These are phyloP conservation scores for Uropetala carovei DNA, from an alignment of 2,888 invertebrate species.

Conservation along the genomic window DNA sequence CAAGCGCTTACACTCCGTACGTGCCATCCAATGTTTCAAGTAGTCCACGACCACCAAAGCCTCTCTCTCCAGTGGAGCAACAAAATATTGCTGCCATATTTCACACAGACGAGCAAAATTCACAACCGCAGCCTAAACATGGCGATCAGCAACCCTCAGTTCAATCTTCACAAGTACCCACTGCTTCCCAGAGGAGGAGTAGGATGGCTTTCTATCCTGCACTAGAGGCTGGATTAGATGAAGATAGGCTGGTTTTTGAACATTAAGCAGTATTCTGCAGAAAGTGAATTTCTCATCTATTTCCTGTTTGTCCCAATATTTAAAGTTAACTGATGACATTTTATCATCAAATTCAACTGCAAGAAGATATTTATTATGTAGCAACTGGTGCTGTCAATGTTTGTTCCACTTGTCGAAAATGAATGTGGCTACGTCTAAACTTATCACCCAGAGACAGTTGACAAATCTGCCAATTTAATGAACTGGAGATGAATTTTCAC, in stretches of 20 bases:
- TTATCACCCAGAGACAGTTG: too few species aligned
- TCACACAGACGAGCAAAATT: too few species aligned
- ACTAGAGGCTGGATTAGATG: not conserved
- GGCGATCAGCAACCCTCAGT: not conserved
- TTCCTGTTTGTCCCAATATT: too few species aligned
- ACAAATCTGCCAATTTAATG: too few species aligned
- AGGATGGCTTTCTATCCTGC: conserved; percentile 43
- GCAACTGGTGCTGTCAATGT: too few species aligned
- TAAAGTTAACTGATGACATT: too few species aligned
- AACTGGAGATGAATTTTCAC: too few species aligned
- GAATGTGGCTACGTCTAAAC: too few species aligned
- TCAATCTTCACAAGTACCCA: not conserved
- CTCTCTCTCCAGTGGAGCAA: not conserved
- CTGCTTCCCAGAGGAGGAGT: not conserved
- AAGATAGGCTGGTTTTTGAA: conserved; percentile 46
- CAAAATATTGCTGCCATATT: not conserved
- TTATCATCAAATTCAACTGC: too few species aligned
- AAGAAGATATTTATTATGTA: too few species aligned
- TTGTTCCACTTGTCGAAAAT: too few species aligned
- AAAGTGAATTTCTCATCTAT: too few species aligned
- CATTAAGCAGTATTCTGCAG: not conserved
- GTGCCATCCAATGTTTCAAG: not conserved
- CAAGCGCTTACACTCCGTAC: conserved; percentile 69
- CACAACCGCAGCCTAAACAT: not conserved
- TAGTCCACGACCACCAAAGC: not conserved